A percentile compares a stretch with the other conserved stretches of the same genome.
Evolutionary conservation across 2,888 invertebrate genomes (phyloP).

Genomic region (Salpingus planirostris): DNA sequence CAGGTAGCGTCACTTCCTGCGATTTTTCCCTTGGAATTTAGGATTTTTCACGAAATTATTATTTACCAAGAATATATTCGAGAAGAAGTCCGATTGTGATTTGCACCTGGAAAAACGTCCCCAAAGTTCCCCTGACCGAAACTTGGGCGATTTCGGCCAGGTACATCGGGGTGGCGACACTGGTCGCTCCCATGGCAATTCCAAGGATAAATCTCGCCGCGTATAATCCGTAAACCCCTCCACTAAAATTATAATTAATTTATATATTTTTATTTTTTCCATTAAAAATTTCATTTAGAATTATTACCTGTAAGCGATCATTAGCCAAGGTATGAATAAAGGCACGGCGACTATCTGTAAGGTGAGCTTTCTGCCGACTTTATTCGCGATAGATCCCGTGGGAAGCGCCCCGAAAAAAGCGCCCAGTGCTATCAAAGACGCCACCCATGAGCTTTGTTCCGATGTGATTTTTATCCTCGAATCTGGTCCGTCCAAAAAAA

Average conservation of each 20-base stretch:
- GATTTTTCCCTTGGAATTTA: too few relatives aligned
- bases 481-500: too few relatives aligned
- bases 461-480: too few relatives aligned
- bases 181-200: slow-evolving; percentile 53
- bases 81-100: slow-evolving; percentile 57
- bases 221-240: slow-evolving; percentile 39
- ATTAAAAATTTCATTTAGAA: slow-evolving; percentile 2
- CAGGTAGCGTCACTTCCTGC: too few relatives aligned
- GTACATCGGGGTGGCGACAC: slow-evolving; percentile 57
- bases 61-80: slow-evolving; percentile 50
- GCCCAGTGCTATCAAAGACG: slow-evolving; percentile 48
- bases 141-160: slow-evolving; percentile 57
- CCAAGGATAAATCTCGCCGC: slow-evolving; percentile 54
- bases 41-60: too few relatives aligned
- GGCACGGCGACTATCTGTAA: slow-evolving; percentile 47
- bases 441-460: too few relatives aligned
- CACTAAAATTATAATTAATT: slow-evolving; percentile 17
- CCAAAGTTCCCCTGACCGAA: slow-evolving; percentile 53
- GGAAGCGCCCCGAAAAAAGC: slow-evolving; percentile 50
- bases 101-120: slow-evolving; percentile 60
- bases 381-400: slow-evolving; percentile 46
- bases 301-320: slow-evolving; percentile 47
- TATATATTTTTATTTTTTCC: neutral
- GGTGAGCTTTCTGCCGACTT: slow-evolving; percentile 49
- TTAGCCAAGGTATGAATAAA: slow-evolving; percentile 47